Conservation (phyloP, 2,113 vertebrate genomes). For the Cinclus mexicanus region DNA sequence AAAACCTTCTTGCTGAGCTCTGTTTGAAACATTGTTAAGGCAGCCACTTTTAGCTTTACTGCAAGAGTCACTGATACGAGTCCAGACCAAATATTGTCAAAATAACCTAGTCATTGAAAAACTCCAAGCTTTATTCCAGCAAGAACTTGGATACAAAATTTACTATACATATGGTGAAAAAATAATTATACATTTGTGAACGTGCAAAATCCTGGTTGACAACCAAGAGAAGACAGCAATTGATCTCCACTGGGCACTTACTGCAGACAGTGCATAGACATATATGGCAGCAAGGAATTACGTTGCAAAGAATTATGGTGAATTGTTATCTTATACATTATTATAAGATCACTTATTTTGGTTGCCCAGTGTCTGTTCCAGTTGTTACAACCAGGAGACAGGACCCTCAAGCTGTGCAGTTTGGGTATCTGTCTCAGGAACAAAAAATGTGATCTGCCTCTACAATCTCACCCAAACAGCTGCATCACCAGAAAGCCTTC, state of each 20-base stretch:
- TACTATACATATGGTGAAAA: neutral
- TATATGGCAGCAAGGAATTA: neutral
- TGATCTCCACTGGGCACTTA: neutral
- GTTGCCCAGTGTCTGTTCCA: neutral
- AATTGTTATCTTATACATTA: neutral
- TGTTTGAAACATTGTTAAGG: neutral
- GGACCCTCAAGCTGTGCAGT: neutral
- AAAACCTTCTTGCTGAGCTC: neutral
- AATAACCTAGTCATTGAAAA: neutral
- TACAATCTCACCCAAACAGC: neutral
- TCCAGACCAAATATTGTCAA: neutral
- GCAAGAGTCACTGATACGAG: neutral
- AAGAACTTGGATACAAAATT: neutral
- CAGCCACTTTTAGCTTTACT: neutral
- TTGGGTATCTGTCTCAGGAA: neutral
- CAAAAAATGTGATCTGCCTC: neutral
- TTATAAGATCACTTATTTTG: neutral
- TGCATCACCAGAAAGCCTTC: neutral
- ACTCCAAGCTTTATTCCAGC: neutral
- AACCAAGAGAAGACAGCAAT: neutral
- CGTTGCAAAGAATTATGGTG: neutral
- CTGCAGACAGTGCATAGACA: neutral
- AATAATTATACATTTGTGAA: neutral
- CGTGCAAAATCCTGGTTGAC: neutral
- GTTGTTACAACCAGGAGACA: neutral